Conservation (phyloP, 2,888 invertebrate genomes). For the Idaea biselata region DNA sequence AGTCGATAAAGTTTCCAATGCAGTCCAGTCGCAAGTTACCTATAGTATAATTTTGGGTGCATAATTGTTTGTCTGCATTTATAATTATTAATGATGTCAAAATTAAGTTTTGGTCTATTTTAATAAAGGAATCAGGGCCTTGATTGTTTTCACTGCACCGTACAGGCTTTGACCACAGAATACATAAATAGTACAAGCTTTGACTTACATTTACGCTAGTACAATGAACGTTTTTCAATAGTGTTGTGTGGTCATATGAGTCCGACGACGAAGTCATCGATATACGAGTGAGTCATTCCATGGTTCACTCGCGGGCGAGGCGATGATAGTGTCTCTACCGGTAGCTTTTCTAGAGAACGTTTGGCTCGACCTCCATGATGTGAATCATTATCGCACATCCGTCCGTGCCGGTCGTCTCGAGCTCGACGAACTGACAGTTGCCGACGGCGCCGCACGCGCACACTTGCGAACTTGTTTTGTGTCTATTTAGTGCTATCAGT, state of each 20-base stretch:
- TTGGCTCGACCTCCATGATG: slow-evolving; percentile 45
- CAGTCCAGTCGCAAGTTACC: too few relatives aligned
- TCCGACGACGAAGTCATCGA: slow-evolving; percentile 46
- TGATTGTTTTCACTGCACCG: too few relatives aligned
- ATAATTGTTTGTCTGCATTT: too few relatives aligned
- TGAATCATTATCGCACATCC: slow-evolving; percentile 66
- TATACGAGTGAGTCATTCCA: slow-evolving; percentile 47
- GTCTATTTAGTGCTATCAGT: slow-evolving; percentile 50
- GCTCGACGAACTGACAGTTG: slow-evolving; percentile 42
- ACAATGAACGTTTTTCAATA: background rate
- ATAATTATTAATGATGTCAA: too few relatives aligned
- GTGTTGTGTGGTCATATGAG: slow-evolving; percentile 21
- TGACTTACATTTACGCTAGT: too few relatives aligned
- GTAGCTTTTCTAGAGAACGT: slow-evolving; percentile 54
- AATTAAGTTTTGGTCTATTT: too few relatives aligned
- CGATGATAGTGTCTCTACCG: slow-evolving; percentile 39
- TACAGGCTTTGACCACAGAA: too few relatives aligned
- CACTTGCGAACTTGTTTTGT: slow-evolving; percentile 50
- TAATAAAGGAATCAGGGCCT: too few relatives aligned
- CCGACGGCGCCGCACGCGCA: slow-evolving; percentile 60
- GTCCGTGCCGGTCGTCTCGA: slow-evolving; percentile 43
- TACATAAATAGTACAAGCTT: too few relatives aligned
- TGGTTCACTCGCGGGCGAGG: slow-evolving; percentile 33
- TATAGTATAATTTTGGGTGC: too few relatives aligned
- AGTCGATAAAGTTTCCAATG: too few relatives aligned